Evolutionary conservation across 2,888 invertebrate genomes (phyloP).

Genomic region (Meghimatium bilineatum): DNA sequence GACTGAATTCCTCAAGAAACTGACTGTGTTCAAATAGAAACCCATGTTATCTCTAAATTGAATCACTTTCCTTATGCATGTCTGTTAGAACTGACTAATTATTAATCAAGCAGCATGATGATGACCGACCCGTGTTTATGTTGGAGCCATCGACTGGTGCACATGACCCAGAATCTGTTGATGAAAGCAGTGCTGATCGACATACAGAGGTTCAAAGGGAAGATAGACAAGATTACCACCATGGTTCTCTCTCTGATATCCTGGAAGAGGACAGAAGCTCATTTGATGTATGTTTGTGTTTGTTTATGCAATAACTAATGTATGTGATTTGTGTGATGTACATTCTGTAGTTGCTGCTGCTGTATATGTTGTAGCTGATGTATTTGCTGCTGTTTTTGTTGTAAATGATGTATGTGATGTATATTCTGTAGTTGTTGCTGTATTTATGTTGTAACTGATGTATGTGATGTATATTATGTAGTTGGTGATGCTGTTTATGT

Average conservation of each 20-base stretch:
- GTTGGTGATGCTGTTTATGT: no score
- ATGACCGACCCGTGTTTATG: slow-evolving; percentile 74
- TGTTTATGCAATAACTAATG: background rate
- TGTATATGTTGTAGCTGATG: no score
- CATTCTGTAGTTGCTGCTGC: no score
- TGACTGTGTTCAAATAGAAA: background rate
- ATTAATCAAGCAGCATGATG: slow-evolving; percentile 64
- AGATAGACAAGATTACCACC: slow-evolving; percentile 61
- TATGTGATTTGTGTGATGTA: no score
- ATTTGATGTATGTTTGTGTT: slow-evolving; percentile 66
- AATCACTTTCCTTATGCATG: slow-evolving; percentile 19
- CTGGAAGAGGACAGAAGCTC: slow-evolving; percentile 69
- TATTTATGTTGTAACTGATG: no score
- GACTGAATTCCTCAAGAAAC: background rate
- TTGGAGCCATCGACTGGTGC: slow-evolving; percentile 63
- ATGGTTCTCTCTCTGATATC: slow-evolving; percentile 71
- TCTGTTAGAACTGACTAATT: slow-evolving; percentile 41
- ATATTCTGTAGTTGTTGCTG: no score
- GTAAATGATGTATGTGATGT: background rate
- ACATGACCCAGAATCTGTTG: slow-evolving; percentile 1
- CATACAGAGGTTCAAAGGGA: slow-evolving; percentile 42
- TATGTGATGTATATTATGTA: no score
- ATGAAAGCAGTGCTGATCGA: slow-evolving; percentile 17
- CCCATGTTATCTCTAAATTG: background rate
- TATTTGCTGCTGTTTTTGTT: background rate